Percentiles rank a stretch among this genome's conserved stretches.
Evolutionary conservation across 2,113 vertebrate genomes (phyloP).

Genomic region (rat (Rattus norvegicus)): GRCr8 NC_086035.1:13280001-13280500

Average conservation of each 20-base stretch:
- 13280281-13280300: background rate
- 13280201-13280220: background rate
- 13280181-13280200: background rate
- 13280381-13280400: background rate
- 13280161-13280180: background rate
- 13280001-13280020: background rate
- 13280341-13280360: background rate
- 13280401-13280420: background rate
- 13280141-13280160: background rate
- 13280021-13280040: background rate
- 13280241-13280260: rapidly evolving
- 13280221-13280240: rapidly evolving
- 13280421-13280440: background rate
- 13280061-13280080: background rate
- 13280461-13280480: rapidly evolving
- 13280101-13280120: background rate
- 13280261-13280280: background rate
- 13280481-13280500: background rate
- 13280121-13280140: background rate
- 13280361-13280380: background rate
- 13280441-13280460: background rate
- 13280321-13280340: background rate
- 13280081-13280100: rapidly evolving
- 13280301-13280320: background rate
- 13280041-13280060: rapidly evolving